Base-by-base conservation (phyloP, 2,888 invertebrate species). In the Petrolisthes manimaculis region DNA sequence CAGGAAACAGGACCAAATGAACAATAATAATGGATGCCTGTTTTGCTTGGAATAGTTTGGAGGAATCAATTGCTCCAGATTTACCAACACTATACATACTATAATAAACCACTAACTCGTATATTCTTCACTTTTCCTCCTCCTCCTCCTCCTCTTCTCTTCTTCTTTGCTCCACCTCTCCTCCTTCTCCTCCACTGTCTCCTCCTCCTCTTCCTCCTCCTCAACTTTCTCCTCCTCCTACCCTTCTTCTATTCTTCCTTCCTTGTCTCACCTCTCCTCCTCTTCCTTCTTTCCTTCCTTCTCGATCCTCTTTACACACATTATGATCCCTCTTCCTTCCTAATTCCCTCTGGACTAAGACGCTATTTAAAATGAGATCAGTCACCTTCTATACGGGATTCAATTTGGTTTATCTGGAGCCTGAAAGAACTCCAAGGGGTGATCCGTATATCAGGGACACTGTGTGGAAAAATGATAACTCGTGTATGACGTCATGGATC, bases 321-420 rank as follows among this genome's bases (percentile, higher is more conserved):
- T 37, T 37, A 37, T 37, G 37, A 37, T 37, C 37, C 37, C 1
- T 37, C 37, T 37, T n/a, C n/a, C 78, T 21, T 80, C 18, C 75
- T 82, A 86, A 86, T 83, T 79, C 83, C 83, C 51, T 14, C 71
- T 37, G 56, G 51, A 80, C 54, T 84, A 88, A 88, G 84, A 84
- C 51, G 84, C 80, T 84, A 74, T 88, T 88, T 75, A 84, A 84
- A 88, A 88, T 74, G 79, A 79, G 84, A 88, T 88, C 88, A 80
- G 80, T 88, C 88, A 71, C 84, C 53, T 84, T 74, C 87, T 55
- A 14, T 81, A 86, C 24, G 75, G 84, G 84, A 88, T 88, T 88
- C 88, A 88, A 88, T 88, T 88, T 88, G 84, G 61, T 81, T 88
- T 84, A 88, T 88, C 88, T 84, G n/a, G 71, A 1, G 53, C 86